phyloP scores from a whole-genome alignment of 2,113 vertebrate genomes.

The Nettapus auritus region DNA sequence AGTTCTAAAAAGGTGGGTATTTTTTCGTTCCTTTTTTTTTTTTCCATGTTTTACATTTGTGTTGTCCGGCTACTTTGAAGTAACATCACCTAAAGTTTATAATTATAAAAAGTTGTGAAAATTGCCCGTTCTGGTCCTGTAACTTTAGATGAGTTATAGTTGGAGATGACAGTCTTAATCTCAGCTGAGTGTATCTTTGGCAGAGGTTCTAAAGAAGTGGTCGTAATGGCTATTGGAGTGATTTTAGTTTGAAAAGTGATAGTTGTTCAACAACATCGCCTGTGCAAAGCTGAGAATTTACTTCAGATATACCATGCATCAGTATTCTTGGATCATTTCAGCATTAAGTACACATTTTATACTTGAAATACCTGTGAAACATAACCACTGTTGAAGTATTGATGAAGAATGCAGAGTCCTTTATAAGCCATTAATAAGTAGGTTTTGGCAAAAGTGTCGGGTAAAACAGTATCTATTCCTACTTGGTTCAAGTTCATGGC shows the following conservation, averaged over 20 bases:
- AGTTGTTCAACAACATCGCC: background rate
- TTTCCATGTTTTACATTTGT: background rate
- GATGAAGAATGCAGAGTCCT: background rate
- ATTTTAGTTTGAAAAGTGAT: background rate
- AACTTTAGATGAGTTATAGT: background rate
- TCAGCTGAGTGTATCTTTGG: background rate
- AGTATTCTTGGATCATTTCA: background rate
- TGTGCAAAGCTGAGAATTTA: background rate
- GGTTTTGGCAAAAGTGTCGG: background rate
- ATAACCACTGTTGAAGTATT: too few species aligned
- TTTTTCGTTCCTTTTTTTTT: background rate
- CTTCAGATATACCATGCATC: background rate
- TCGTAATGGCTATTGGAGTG: background rate
- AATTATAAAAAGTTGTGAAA: background rate
- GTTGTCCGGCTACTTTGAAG: background rate
- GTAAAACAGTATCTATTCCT: background rate
- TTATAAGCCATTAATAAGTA: background rate
- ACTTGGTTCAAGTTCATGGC: background rate
- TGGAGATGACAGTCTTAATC: background rate
- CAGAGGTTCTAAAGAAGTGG: background rate
- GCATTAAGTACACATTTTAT: background rate
- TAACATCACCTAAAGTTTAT: background rate
- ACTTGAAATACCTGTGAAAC: background rate
- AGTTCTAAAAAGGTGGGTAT: background rate
- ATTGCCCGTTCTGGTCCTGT: background rate